Percentiles rank a stretch among this genome's conserved stretches.
Conservation (phyloP, 2,797 vertebrate genomes). For the Leptodactylus fallax region DNA sequence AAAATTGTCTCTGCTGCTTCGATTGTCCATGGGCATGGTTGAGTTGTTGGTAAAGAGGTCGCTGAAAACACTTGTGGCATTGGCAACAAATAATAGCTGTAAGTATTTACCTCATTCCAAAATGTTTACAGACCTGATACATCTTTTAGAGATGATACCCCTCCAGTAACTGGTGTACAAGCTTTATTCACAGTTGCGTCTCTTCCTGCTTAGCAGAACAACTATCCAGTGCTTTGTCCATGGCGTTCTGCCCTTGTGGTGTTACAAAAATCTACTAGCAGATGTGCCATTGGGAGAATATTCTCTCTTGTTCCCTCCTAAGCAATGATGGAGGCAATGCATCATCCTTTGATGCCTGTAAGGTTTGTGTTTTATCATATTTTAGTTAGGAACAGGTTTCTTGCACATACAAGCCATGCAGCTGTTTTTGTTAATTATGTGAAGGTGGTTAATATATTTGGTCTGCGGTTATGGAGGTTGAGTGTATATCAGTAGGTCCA, state of each 20-base stretch:
- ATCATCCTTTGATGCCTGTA: background rate
- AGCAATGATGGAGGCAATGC: background rate
- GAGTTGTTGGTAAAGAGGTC: background rate
- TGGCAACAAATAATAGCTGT: background rate
- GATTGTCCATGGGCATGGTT: background rate
- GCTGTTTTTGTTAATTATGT: background rate
- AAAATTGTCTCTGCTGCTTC: background rate
- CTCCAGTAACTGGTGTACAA: background rate
- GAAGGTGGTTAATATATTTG: background rate
- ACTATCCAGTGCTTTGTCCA: background rate
- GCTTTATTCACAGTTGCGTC: background rate
- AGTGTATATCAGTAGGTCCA: no score
- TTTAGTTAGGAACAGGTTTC: background rate
- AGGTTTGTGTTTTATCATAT: background rate
- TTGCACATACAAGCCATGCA: background rate
- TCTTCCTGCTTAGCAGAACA: background rate
- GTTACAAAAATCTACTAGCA: background rate
- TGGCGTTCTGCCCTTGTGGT: background rate
- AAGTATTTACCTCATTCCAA: slow-evolving; percentile 7
- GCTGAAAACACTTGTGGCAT: background rate
- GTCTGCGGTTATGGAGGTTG: background rate
- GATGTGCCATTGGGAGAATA: background rate
- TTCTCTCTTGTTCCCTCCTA: background rate
- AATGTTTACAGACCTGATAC: slow-evolving; percentile 21
- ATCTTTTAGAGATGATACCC: background rate